These are phyloP conservation scores for Cirrhinus mrigala DNA, from an alignment of 2,797 vertebrate species.

Conservation along the genomic window DNA sequence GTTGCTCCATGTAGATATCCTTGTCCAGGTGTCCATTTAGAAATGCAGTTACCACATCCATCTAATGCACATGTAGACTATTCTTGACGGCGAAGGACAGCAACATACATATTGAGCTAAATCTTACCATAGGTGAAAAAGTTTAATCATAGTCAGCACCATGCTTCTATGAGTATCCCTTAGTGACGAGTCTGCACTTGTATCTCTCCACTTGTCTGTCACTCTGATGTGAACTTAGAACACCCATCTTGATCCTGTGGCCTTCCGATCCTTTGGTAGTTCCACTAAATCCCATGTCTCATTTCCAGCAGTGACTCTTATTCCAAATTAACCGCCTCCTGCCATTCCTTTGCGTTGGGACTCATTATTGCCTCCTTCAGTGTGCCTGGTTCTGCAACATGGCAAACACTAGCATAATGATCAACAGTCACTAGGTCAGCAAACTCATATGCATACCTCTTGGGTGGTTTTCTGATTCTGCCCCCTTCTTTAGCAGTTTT, in stretches of 20 bases:
- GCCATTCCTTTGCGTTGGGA: slow-evolving; percentile 35
- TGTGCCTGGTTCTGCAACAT: slow-evolving; percentile 52
- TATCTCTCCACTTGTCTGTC: slow-evolving; percentile 59
- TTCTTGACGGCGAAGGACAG: slow-evolving; percentile 60
- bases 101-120: slow-evolving; percentile 47
- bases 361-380: slow-evolving; percentile 58
- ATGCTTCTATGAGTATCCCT: slow-evolving; percentile 57
- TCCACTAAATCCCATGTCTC: slow-evolving; percentile 58
- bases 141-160: slow-evolving; percentile 61
- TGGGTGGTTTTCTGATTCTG: slow-evolving; percentile 60
- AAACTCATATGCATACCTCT: slow-evolving; percentile 63
- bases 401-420: slow-evolving; percentile 52
- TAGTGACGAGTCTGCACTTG: slow-evolving; percentile 61
- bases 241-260: slow-evolving; percentile 62
- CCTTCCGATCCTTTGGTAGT: slow-evolving; percentile 48
- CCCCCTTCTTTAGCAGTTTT: background rate
- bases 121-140: slow-evolving; percentile 46
- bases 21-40: slow-evolving; percentile 61
- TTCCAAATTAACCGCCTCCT: slow-evolving; percentile 57
- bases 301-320: slow-evolving; percentile 61
- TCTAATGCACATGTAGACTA: slow-evolving; percentile 61
- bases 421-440: slow-evolving; percentile 59
- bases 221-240: slow-evolving; percentile 63
- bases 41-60: slow-evolving; percentile 61
- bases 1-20: slow-evolving; percentile 65